phyloP scores from a whole-genome alignment of 2,113 vertebrate species.

The Tyto alba region DNA sequence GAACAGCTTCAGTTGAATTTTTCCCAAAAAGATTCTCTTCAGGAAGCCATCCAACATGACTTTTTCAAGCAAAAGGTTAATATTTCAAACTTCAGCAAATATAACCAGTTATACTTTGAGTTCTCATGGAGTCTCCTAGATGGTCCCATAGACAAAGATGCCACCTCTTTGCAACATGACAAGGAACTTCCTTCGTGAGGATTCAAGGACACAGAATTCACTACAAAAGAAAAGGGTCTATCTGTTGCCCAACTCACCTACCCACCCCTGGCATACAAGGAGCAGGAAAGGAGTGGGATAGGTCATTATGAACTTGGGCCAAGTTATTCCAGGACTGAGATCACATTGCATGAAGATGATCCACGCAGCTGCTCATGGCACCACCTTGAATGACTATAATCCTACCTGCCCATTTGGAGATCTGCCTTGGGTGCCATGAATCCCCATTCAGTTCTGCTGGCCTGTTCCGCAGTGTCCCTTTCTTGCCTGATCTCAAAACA shows the following conservation, averaged over 20 bases:
- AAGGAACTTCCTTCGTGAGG: background rate
- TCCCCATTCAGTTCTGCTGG: background rate
- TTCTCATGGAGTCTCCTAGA: background rate
- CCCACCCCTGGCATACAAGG: background rate
- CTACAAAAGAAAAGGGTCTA: background rate
- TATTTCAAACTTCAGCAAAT: background rate
- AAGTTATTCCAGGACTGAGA: background rate
- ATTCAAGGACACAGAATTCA: background rate
- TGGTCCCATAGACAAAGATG: background rate
- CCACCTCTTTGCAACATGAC: background rate
- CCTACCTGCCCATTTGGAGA: background rate
- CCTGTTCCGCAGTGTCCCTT: too few species aligned
- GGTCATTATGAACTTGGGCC: background rate
- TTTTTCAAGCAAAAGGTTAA: background rate
- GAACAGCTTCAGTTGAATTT: background rate
- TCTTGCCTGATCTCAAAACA: background rate
- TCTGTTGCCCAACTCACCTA: background rate
- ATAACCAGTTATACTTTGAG: rapidly evolving
- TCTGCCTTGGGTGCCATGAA: background rate
- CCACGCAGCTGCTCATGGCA: background rate
- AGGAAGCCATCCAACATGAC: background rate
- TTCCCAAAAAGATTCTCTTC: background rate
- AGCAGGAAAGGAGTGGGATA: background rate
- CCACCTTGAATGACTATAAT: background rate
- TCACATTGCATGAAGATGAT: background rate